Conservation (phyloP, 2,797 vertebrate species). For the Falco novaeseelandiae region DNA sequence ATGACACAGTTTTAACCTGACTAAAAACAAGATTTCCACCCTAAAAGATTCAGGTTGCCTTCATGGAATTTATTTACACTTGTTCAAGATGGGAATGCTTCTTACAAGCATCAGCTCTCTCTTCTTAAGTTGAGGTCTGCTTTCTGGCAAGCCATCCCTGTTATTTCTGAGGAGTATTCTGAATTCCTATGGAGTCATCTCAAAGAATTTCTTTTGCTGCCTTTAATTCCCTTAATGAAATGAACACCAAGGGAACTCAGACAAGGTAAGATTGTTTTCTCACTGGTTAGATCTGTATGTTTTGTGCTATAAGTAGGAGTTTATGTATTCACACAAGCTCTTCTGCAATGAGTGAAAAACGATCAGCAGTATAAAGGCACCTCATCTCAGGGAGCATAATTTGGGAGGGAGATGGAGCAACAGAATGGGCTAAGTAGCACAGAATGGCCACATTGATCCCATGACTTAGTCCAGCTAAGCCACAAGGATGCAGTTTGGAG, state of each 20-base stretch:
- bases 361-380: neutral
- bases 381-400: neutral
- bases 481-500: neutral
- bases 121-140: neutral
- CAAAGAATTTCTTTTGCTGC: neutral
- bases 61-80: neutral
- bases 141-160: neutral
- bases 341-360: neutral
- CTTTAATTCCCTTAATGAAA: neutral
- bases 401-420: neutral
- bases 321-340: neutral
- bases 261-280: neutral
- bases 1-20: neutral
- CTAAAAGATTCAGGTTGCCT: neutral
- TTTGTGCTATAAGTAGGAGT: neutral
- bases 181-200: neutral
- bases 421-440: too few relatives aligned
- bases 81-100: neutral
- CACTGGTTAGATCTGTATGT: neutral
- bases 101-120: neutral
- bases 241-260: neutral
- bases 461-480: neutral
- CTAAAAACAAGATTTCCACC: neutral
- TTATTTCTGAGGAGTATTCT: neutral
- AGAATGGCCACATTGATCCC: neutral